Conservation (phyloP, 2,797 vertebrate genomes). For the Catamblyrhynchus diadema region DNA sequence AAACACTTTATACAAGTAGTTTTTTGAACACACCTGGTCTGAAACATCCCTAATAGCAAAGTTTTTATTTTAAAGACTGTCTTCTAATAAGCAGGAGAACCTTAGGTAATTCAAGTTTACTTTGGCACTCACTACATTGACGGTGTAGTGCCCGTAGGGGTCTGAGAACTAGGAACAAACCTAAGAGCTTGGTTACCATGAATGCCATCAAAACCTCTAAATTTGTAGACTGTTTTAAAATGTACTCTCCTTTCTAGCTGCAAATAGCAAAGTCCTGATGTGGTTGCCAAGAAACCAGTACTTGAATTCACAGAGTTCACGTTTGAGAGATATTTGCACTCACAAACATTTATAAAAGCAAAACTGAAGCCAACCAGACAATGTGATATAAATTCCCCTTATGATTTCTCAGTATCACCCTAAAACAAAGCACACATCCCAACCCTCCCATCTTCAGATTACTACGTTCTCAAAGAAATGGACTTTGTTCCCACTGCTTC, state of each 20-base stretch:
- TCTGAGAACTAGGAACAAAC: neutral
- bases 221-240: constrained; percentile 12
- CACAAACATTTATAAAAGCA: constrained; percentile 3
- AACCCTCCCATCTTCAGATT: neutral
- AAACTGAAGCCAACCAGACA: constrained; percentile 1
- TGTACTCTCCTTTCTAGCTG: neutral
- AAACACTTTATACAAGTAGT: neutral
- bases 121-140: neutral
- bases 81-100: neutral
- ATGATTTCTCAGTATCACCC: neutral
- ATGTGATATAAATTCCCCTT: neutral
- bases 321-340: neutral
- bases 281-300: constrained; percentile 57
- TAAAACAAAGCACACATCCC: neutral
- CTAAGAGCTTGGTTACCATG: neutral
- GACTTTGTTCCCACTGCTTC: neutral
- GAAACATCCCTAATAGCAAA: neutral
- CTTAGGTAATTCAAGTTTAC: neutral
- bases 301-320: constrained; percentile 18
- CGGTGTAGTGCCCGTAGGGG: neutral
- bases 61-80: neutral
- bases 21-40: neutral
- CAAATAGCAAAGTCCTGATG: constrained; percentile 38
- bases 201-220: neutral
- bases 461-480: neutral